A percentile compares a stretch with the other conserved stretches of the same genome.
phyloP scores from a whole-genome alignment of 2,797 vertebrate genomes.

The Lateolabrax maculatus region DNA sequence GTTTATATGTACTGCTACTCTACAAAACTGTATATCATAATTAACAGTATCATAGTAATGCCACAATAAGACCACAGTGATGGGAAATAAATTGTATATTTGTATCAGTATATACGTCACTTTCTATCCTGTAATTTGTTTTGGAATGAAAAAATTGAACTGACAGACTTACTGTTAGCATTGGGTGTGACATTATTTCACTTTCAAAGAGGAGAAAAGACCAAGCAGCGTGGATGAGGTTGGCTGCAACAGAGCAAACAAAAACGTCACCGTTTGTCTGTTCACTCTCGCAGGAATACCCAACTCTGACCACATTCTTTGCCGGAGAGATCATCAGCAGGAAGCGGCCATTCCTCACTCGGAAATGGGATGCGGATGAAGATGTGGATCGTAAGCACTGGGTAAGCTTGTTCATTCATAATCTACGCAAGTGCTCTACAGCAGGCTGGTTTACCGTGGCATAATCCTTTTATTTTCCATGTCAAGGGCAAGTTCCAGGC shows the following conservation, averaged over 20 bases:
- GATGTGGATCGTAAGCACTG: slow-evolving; percentile 99
- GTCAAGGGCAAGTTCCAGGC: slow-evolving; percentile 96
- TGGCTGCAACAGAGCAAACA: background rate
- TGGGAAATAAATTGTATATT: background rate
- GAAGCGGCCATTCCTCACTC: slow-evolving; percentile 96
- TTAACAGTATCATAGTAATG: background rate
- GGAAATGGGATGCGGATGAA: slow-evolving; percentile 98
- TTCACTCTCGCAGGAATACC: slow-evolving; percentile 89
- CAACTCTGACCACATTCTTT: slow-evolving; percentile 98
- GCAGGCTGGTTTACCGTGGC: background rate
- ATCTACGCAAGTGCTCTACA: background rate
- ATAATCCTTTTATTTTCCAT: slow-evolving; percentile 10
- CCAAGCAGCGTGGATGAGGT: background rate
- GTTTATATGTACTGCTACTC: background rate
- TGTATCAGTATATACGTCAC: background rate
- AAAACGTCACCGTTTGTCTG: background rate
- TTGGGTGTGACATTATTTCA: background rate
- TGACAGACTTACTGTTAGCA: background rate
- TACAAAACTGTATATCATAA: background rate
- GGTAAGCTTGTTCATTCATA: slow-evolving; percentile 78
- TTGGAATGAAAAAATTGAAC: background rate
- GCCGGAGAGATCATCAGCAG: slow-evolving; percentile 98
- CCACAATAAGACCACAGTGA: background rate
- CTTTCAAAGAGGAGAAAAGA: slow-evolving; percentile 15
- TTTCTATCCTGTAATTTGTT: background rate